These are phyloP conservation scores for Metopolophium dirhodum DNA, from an alignment of 1,140 invertebrate genomes.

Conservation along the genomic window DNA sequence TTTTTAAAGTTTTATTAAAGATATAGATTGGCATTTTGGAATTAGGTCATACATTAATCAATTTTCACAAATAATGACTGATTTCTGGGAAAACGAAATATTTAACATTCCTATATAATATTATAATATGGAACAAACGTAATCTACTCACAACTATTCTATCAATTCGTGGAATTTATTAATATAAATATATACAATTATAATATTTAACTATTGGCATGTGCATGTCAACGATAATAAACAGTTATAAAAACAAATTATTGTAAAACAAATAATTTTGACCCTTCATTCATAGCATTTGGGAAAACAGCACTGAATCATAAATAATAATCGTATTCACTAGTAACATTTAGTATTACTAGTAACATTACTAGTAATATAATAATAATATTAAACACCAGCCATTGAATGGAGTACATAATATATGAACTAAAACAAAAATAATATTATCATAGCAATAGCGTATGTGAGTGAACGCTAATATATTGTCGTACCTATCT, in stretches of 20 bases:
- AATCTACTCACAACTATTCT: too few species aligned
- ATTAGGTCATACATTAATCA: too few species aligned
- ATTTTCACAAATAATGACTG: too few species aligned
- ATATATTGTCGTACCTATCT: too few species aligned
- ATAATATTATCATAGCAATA: not conserved
- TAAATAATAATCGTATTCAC: not conserved
- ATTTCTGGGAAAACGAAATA: too few species aligned
- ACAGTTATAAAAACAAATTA: not conserved
- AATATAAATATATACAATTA: not conserved
- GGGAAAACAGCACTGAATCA: not conserved
- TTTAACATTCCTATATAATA: too few species aligned
- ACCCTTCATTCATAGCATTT: not conserved
- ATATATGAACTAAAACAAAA: not conserved
- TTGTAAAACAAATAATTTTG: not conserved
- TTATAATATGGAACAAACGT: too few species aligned
- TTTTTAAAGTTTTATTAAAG: too few species aligned
- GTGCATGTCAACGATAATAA: not conserved
- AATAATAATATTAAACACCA: not conserved
- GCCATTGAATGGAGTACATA: not conserved
- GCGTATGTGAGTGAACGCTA: not conserved
- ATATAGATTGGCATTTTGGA: too few species aligned
- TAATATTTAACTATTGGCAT: not conserved
- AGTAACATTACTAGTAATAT: not conserved
- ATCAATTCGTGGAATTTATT: too few species aligned
- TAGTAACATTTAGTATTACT: too few species aligned